These are phyloP conservation scores for Pristionchus exspectatus DNA, from an alignment of 2,888 invertebrate genomes.

Conservation along the genomic window DNA sequence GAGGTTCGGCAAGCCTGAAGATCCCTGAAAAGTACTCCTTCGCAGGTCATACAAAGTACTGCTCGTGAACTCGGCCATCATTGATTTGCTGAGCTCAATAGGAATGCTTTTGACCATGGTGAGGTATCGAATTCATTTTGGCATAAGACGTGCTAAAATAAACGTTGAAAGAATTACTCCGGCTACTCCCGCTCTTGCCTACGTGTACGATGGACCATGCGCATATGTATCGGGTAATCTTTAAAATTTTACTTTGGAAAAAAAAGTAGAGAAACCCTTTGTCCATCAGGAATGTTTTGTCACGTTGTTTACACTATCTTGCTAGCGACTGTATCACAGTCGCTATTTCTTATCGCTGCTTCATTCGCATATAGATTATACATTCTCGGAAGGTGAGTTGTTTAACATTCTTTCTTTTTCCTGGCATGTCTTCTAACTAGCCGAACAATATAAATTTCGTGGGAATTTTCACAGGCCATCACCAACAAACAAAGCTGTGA, in stretches of 20 bases:
- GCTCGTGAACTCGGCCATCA: background rate
- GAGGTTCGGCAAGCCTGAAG: background rate
- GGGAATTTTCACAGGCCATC: background rate
- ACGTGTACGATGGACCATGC: background rate
- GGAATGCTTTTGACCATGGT: background rate
- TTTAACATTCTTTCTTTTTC: background rate
- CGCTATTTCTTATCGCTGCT: background rate
- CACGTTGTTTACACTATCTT: constrained; percentile 14
- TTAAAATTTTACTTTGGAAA: background rate
- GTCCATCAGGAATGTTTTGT: constrained; percentile 2
- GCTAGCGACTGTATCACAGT: background rate
- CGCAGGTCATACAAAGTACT: background rate
- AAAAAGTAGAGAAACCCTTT: background rate
- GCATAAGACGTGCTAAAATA: too few relatives aligned
- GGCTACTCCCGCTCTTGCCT: background rate
- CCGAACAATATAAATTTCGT: too few relatives aligned
- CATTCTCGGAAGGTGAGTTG: background rate
- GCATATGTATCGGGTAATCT: background rate
- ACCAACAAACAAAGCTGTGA: background rate
- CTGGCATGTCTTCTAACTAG: too few relatives aligned
- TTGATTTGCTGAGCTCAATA: background rate
- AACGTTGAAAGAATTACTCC: background rate
- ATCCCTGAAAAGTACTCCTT: too few relatives aligned
- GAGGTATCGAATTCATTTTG: background rate
- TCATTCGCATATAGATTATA: background rate